A percentile compares a stretch with the other conserved stretches of the same genome.
These are phyloP conservation scores for Iguana delicatissima DNA, from an alignment of 2,797 vertebrate species.

Conservation along the genomic window DNA sequence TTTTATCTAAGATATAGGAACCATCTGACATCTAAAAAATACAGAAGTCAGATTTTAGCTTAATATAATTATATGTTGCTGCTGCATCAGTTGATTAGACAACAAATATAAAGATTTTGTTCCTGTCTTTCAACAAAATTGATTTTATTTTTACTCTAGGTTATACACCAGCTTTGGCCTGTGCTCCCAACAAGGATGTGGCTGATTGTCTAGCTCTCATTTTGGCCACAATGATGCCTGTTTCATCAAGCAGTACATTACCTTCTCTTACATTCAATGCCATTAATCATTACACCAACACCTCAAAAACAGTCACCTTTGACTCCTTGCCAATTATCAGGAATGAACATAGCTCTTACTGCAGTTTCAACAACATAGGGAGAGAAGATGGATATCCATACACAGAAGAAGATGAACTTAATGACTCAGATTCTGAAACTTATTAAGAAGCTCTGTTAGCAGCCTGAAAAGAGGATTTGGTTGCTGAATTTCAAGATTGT, in stretches of 20 bases:
- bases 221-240: conserved; percentile 98
- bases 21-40: not conserved
- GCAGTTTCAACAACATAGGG: conserved; percentile 96
- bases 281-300: conserved; percentile 95
- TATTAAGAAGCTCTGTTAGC: conserved; percentile 83
- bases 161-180: conserved; percentile 97
- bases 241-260: conserved; percentile 89
- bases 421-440: conserved; percentile 97
- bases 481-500: conserved; percentile 63
- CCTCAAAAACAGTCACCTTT: conserved; percentile 94
- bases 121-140: conserved; percentile 25
- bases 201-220: conserved; percentile 98
- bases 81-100: not conserved
- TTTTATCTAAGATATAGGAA: not conserved
- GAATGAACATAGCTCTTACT: conserved; percentile 92
- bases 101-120: not conserved
- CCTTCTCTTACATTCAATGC: conserved; percentile 91
- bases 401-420: conserved; percentile 93
- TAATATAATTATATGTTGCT: not conserved
- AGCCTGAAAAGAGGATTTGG: conserved; percentile 46
- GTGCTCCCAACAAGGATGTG: conserved; percentile 97
- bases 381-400: conserved; percentile 91
- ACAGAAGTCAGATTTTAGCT: not conserved
- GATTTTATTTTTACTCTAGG: conserved; percentile 79
- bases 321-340: conserved; percentile 92